phyloP scores from a whole-genome alignment of 2,113 vertebrate genomes.

The Nyctibius bracteatus region DNA sequence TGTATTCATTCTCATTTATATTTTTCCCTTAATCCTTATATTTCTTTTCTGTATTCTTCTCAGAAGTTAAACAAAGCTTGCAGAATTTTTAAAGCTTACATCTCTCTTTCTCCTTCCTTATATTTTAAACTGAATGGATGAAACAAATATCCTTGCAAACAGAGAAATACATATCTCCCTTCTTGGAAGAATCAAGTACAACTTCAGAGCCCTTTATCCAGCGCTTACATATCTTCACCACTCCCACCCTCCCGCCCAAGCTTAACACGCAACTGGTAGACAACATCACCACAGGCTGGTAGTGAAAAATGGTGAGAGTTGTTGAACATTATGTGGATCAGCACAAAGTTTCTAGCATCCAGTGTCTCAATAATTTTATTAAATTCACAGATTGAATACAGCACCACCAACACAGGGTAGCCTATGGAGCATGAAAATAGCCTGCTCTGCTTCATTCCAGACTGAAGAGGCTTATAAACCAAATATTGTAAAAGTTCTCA shows the following conservation, averaged over 20 bases:
- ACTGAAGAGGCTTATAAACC: not conserved
- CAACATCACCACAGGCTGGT: not conserved
- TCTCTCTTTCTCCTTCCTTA: not conserved
- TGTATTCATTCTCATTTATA: constrained; percentile 46
- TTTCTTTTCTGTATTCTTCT: not conserved
- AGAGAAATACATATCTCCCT: not conserved
- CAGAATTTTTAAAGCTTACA: not conserved
- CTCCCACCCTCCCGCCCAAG: not conserved
- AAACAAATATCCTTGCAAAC: not conserved
- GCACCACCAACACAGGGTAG: not conserved
- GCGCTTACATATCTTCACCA: not conserved
- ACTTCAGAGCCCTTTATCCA: not conserved
- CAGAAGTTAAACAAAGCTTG: constrained; percentile 2
- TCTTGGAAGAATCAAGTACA: not conserved
- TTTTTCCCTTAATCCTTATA: constrained; percentile 22
- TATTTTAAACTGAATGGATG: not conserved
- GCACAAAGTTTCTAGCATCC: not conserved
- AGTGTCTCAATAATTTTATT: not conserved
- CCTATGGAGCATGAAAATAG: not conserved
- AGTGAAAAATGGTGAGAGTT: not conserved
- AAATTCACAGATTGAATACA: not conserved
- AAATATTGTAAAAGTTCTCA: not conserved
- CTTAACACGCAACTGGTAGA: not conserved
- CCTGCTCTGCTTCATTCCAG: not conserved
- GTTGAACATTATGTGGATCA: not conserved